Conservation (phyloP, 2,797 vertebrate genomes). For the Myotis planiceps region DNA sequence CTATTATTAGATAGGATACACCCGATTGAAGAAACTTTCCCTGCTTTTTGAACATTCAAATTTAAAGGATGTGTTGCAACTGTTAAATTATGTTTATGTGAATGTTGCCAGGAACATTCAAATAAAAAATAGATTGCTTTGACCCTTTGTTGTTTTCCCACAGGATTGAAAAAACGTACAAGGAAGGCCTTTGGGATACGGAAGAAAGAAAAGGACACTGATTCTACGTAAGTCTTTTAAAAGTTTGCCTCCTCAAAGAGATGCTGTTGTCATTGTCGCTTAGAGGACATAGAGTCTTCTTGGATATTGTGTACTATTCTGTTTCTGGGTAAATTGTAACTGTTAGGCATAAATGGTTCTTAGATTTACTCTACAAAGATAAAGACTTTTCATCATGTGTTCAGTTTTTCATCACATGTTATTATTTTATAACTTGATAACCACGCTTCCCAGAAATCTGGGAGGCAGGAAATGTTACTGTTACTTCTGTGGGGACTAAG, state of each 20-base stretch:
- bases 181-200: constrained; percentile 97
- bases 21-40: not conserved
- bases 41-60: not conserved
- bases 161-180: constrained; percentile 99
- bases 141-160: constrained; percentile 2
- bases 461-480: not conserved
- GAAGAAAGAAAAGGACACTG: constrained; percentile 97
- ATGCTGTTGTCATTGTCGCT: not conserved
- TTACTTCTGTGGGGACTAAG: not conserved
- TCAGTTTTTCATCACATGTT: not conserved
- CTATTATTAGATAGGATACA: no score
- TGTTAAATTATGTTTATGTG: not conserved
- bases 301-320: not conserved
- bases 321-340: not conserved
- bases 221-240: constrained; percentile 92
- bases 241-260: not conserved
- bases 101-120: not conserved
- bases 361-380: not conserved
- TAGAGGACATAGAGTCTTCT: not conserved
- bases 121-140: not conserved
- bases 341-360: not conserved
- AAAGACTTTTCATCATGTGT: not conserved
- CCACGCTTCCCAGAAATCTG: not conserved
- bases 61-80: not conserved
- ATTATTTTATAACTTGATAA: not conserved